Evolutionary conservation across 2,113 vertebrate species (phyloP).

Genomic region (Pogona vitticeps): DNA sequence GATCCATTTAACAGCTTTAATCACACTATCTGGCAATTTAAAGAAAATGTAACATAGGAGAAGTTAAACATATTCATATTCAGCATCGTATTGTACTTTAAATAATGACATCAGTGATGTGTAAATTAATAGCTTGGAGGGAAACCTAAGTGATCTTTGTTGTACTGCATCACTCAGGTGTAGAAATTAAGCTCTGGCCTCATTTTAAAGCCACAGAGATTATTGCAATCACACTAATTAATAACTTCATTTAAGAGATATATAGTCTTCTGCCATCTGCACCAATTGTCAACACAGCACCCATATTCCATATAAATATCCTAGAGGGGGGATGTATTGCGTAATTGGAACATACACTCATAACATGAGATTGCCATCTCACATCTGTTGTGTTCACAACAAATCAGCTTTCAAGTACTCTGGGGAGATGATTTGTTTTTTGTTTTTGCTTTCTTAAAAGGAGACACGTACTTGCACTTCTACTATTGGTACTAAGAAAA

Average conservation of each 20-base stretch:
- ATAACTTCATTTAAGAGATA: background rate
- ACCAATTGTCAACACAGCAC: fast-evolving
- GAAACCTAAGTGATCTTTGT: constrained; percentile 13
- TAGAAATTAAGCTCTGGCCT: background rate
- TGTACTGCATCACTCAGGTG: background rate
- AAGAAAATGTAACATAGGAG: background rate
- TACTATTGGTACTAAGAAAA: fast-evolving
- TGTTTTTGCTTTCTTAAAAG: constrained; percentile 48
- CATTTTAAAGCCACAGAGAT: fast-evolving
- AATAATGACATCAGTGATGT: constrained; percentile 30
- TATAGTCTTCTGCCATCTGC: background rate
- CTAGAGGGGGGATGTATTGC: constrained; percentile 3
- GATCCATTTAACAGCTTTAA: constrained; percentile 15
- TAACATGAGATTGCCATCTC: constrained; percentile 27
- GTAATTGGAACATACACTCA: constrained; percentile 8
- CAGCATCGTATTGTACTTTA: background rate
- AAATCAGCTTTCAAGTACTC: constrained; percentile 30
- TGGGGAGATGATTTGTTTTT: constrained; percentile 42
- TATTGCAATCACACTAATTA: background rate
- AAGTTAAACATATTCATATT: constrained; percentile 45
- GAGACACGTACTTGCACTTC: constrained; percentile 31
- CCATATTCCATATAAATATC: background rate
- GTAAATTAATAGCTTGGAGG: background rate
- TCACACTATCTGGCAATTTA: constrained; percentile 23
- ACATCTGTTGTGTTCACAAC: constrained; percentile 48